Evolutionary conservation across 2,797 vertebrate genomes (phyloP), one percentile per base, ranked within the genome.

Genomic region (Alauda arvensis): DNA sequence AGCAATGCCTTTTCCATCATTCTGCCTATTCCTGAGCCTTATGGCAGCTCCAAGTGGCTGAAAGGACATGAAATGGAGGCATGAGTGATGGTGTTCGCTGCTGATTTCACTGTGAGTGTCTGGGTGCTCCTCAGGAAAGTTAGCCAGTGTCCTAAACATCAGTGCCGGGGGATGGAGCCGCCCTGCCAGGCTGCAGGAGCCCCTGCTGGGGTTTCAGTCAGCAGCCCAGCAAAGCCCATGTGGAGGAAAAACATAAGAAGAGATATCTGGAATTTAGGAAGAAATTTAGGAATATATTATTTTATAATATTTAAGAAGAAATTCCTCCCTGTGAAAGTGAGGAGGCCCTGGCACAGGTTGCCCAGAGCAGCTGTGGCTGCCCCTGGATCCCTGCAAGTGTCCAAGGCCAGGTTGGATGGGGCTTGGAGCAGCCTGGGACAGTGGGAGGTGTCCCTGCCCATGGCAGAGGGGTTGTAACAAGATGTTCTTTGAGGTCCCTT

Each of bases 371-470:
- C 33, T 71, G 24, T 52, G 45, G 12, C 45, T 71, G 67, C 14
- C 21, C 29, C 53, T 23, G 33, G 24, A 53, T 28, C 55, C 34
- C 55, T 74, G 48, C 19, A 0, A 49, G 17, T 25, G 34, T 5
- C 7, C 42, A 29, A 74, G 48, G 55, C 23, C 26, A 24, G 34
- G 55, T 1, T 61, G 55, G 16, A 29, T 0, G 0, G 42, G 23
- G 11, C 31, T 61, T 53, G 61, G 14, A 15, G 14, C 48, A 67
- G 0, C 11, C 23, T 55, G 31, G 34, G 6, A 2, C 0, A 20
- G 42, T 61, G 55, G 37, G 8, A 80, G 55, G 17, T 75, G 37
- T 53, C 49, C 28, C 24, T 61, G 42, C 4, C 31, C 9, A 12
- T 5, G 46, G 68, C 53, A 28, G 2, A 8, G 8, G 10, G 4